Percentiles rank a stretch among this genome's conserved stretches.
Conservation (phyloP, 1,140 invertebrate genomes). For the Maniola jurtina region DNA sequence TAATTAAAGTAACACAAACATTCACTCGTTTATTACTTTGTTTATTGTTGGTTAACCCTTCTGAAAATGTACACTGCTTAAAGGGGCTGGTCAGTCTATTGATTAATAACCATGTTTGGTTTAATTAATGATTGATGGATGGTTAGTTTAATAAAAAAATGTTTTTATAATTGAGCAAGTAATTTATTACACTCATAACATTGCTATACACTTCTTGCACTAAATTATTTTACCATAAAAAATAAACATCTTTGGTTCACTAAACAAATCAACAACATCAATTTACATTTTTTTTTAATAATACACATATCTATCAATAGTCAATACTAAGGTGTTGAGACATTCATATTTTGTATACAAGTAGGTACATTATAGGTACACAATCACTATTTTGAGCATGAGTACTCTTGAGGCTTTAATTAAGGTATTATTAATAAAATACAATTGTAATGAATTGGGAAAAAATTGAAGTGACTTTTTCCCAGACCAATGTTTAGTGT, state of each 20-base stretch:
- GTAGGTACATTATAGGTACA: background rate
- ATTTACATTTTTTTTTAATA: slow-evolving; percentile 42
- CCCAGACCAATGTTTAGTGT: too few species aligned
- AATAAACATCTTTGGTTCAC: slow-evolving; percentile 75
- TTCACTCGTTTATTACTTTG: background rate
- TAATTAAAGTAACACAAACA: slow-evolving; percentile 17
- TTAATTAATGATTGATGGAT: background rate
- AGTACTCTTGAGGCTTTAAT: slow-evolving; percentile 38
- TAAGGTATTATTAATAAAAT: background rate
- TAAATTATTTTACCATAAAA: slow-evolving; percentile 64
- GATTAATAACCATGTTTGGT: background rate
- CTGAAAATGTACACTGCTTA: too few species aligned
- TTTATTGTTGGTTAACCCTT: too few species aligned
- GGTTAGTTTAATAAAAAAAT: background rate
- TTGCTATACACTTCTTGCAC: slow-evolving; percentile 60
- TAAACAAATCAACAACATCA: slow-evolving; percentile 67
- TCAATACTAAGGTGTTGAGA: background rate
- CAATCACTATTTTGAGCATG: slow-evolving; percentile 57
- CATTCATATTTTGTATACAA: background rate
- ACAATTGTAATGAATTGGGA: slow-evolving; percentile 1
- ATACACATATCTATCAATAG: slow-evolving; percentile 12
- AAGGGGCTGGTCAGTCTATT: too few species aligned
- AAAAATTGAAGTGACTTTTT: too few species aligned
- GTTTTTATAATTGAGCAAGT: slow-evolving; percentile 57
- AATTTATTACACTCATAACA: slow-evolving; percentile 73